phyloP scores from a whole-genome alignment of 2,113 vertebrate species.

The Eulemur rufifrons region DNA sequence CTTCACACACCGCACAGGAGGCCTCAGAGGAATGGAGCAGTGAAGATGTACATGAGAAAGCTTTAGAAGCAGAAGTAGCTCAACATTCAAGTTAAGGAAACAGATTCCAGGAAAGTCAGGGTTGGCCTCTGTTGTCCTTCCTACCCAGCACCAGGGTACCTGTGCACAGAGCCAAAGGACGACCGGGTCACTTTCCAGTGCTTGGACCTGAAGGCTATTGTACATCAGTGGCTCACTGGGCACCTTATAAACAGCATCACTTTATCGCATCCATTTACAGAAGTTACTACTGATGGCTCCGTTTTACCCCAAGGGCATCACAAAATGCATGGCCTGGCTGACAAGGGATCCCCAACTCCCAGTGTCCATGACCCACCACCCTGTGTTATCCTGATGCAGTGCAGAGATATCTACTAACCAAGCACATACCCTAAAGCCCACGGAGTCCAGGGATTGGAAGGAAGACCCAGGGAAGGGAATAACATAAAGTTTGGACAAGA shows the following conservation, averaged over 20 bases:
- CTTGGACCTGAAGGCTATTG: neutral
- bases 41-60: neutral
- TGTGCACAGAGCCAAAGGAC: neutral
- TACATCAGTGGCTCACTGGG: neutral
- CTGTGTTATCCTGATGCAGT: neutral
- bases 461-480: neutral
- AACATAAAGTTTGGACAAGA: neutral
- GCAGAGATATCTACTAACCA: neutral
- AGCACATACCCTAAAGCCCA: neutral
- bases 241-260: neutral
- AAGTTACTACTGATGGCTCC: neutral
- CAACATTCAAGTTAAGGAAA: constrained; percentile 34
- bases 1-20: neutral
- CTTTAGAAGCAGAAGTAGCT: constrained; percentile 5
- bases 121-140: neutral
- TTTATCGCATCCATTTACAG: neutral
- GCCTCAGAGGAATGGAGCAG: neutral
- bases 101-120: neutral
- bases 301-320: constrained; percentile 73
- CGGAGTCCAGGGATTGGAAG: neutral
- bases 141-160: neutral
- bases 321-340: constrained; percentile 47
- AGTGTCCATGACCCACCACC: constrained; percentile 15
- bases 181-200: neutral
- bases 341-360: constrained; percentile 65